Evolutionary conservation across 2,797 vertebrate species (phyloP).

Genomic region (Chrysocyon brachyurus): DNA sequence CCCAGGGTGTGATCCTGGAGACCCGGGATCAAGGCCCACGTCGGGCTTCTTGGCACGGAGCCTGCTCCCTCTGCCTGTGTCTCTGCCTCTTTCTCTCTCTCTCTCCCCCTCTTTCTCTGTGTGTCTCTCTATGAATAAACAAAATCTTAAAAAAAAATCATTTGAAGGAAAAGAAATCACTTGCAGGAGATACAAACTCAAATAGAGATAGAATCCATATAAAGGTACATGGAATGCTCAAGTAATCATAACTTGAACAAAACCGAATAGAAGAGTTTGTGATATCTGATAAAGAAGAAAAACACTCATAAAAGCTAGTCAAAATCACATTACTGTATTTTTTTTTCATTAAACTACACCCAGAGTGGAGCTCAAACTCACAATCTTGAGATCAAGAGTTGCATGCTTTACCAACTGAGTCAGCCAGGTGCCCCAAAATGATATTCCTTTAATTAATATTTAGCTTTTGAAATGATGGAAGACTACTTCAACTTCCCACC

Average conservation of each 20-base stretch:
- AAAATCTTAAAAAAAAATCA: constrained; percentile 19
- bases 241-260: constrained; percentile 39
- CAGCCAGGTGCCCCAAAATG: background rate
- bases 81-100: too few species aligned
- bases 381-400: background rate
- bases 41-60: too few species aligned
- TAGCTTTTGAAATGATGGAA: constrained; percentile 29
- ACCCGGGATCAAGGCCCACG: too few species aligned
- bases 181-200: constrained; percentile 10
- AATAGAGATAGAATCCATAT: constrained; percentile 37
- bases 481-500: background rate
- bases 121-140: too few species aligned
- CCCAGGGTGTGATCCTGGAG: too few species aligned
- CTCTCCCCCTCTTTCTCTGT: too few species aligned
- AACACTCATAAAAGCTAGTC: background rate
- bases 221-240: background rate
- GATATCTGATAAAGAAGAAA: background rate
- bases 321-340: background rate
- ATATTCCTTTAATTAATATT: background rate
- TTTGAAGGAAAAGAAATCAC: constrained; percentile 37
- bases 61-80: too few species aligned
- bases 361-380: background rate
- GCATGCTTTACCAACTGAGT: background rate
- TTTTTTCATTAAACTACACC: background rate
- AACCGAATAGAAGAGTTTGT: background rate